Base-by-base conservation (phyloP, 2,888 invertebrate genomes). In the Tenthredo mesomela region DNA sequence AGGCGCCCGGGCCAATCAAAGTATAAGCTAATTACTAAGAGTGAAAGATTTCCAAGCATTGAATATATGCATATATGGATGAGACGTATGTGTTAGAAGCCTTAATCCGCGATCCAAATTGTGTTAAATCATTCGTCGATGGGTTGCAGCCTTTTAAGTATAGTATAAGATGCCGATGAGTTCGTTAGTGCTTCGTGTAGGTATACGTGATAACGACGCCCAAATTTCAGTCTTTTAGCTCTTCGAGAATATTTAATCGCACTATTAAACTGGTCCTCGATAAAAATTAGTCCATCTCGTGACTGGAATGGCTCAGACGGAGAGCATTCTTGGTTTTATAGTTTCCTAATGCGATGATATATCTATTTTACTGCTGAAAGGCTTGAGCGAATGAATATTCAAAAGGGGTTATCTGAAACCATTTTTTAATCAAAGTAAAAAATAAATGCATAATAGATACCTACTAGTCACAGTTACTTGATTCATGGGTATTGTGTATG, bases 271-370 rank as follows among this genome's bases (percentile, higher is more conserved):
- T 82, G 47, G 47, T 47, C 29, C 29, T 47, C 67, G 43, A 82
- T 67, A 50, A 47, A 82, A 82, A 82, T 70, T 47, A 82, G 67
- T 82, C 33, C n/a, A 47, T 67, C 61, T 47, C 29, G 29, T 67
- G 67, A 47, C 18, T 40, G 33, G 47, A 47, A 9, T 21, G 67
- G 25, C 47, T 25, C 50, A 21, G 58, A 61, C 61, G 21, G 21
- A 80, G 12, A 54, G 58, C 78, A 61, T 80, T 80, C 80, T 40
- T 40, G 3, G 33, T 80, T 80, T 80, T 33, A 80, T 40, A 40
- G 61, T 80, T 25, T 58, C 61, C 58, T 40, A 61, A 61, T 61
- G 37, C 21, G 12, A 43, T 43, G 71, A 67, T 33, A 43, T 67
- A 43, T 73, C 71, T 73, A 43, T 9, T 73, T 73, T 37, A 73